Conservation (phyloP, 2,797 vertebrate species). For the Peromyscus nudipes region DNA sequence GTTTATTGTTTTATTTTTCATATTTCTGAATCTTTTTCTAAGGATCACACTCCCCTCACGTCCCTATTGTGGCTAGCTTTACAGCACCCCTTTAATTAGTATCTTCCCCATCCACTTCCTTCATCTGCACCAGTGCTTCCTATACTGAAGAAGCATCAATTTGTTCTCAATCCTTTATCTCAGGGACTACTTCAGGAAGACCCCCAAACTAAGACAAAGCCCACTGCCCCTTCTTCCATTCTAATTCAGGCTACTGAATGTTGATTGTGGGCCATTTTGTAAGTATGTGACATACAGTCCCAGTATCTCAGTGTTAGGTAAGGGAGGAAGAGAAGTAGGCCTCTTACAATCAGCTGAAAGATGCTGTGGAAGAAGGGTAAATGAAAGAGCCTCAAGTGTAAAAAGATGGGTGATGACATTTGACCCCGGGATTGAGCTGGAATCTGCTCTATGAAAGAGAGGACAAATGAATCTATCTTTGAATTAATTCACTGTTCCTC, state of each 20-base stretch:
- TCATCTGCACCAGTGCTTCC: not conserved
- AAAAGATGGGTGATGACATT: not conserved
- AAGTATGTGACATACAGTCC: not conserved
- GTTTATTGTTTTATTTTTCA: not conserved
- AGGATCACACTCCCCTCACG: not conserved
- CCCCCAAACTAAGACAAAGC: not conserved
- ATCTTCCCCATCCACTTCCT: not conserved
- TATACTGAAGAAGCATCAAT: not conserved
- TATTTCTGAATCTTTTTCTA: not conserved
- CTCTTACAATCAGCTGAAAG: not conserved
- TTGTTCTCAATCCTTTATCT: not conserved
- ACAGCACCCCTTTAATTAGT: fast-evolving
- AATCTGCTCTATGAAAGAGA: not conserved
- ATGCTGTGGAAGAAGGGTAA: not conserved
- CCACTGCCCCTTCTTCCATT: not conserved
- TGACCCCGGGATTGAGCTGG: not conserved
- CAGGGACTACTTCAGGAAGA: not conserved
- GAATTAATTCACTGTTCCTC: not conserved
- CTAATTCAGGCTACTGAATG: not conserved
- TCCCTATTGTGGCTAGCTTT: fast-evolving
- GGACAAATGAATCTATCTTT: not conserved
- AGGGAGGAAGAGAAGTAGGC: not conserved
- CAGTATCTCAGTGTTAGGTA: not conserved
- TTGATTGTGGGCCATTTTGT: not conserved
- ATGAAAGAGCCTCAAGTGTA: not conserved